Evolutionary conservation across 1,140 invertebrate species (phyloP), one percentile per base, ranked within the genome.

Genomic region (Bombus superbus): DNA sequence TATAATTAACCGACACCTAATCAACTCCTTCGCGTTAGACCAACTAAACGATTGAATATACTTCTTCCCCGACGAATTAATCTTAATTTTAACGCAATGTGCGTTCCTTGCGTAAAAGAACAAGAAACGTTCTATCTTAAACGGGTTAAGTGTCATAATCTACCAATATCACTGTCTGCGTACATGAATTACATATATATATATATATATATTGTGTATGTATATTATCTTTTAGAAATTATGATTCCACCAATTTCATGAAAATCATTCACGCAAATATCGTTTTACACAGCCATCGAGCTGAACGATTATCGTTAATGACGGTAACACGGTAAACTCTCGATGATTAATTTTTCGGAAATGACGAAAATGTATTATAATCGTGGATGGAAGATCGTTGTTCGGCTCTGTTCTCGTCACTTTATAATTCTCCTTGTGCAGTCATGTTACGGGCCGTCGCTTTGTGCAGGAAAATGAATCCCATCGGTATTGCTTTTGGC

Each of bases 381-480:
- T 66, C 10, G 64, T n/a, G 18, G 18, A 10, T 11, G 42, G 15
- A 28, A 11, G 38, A 64, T 32, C 28, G 38, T 64, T 32, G 42
- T 9, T 64, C 28, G 8, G 28, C 3, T 28, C 11, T 47, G n/a
- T 47, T 44, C 77, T 25, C 40, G 77, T 15, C 64, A 47, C 64
- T 79, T 79, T 68, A 68, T 79, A 79, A 79, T 79, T 42, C 62
- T 79, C 62, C 40, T 38, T 79, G 68, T 68, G 38, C 64, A 79
- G 77, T 47, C 40, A 5, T 32, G 42, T 68, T 68, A 68, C 42
- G n/a, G 42, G 42, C 77, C 42, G 59, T 35, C 35, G 77, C 64
- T 79, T 79, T 79, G 77, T 79, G 42, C 76, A 47, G n/a, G 77
- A 79, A 79, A 79, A 79, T 79, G 64, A 79, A 79, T 68, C 62